Evolutionary conservation across 1,140 invertebrate genomes (phyloP).

Genomic region (Agrilus planipennis): DNA sequence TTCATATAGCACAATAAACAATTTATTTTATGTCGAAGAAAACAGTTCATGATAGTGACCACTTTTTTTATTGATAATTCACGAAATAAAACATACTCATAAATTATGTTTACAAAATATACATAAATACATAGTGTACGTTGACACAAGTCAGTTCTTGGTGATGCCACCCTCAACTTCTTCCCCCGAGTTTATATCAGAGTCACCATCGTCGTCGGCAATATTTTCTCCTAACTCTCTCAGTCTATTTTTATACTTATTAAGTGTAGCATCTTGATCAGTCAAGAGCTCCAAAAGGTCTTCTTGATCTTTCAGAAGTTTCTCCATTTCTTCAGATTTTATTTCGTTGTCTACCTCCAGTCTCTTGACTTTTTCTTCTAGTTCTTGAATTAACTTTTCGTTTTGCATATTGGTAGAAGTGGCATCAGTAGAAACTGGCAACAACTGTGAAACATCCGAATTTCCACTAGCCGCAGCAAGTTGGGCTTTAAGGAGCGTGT

Average conservation of each 20-base stretch:
- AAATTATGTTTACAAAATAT: too few relatives aligned
- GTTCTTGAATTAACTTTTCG: conserved; percentile 4
- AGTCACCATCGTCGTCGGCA: conserved; percentile 27
- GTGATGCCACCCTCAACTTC: too few relatives aligned
- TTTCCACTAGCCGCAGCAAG: conserved; percentile 32
- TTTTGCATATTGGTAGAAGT: conserved; percentile 13
- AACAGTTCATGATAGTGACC: too few relatives aligned
- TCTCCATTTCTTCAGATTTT: conserved; percentile 48
- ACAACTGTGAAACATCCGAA: conserved; percentile 16
- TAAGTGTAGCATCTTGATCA: conserved; percentile 69
- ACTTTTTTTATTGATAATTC: too few relatives aligned
- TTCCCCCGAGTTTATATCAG: conserved; percentile 14
- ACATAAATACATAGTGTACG: too few relatives aligned
- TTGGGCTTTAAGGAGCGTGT: conserved; percentile 73
- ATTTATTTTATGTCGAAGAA: too few relatives aligned
- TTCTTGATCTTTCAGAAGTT: conserved; percentile 78
- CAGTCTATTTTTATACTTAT: conserved; percentile 56
- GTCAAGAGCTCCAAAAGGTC: conserved; percentile 75
- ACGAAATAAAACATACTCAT: too few relatives aligned
- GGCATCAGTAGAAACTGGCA: conserved; percentile 10
- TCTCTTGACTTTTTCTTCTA: conserved; percentile 22
- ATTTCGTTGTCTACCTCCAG: conserved; percentile 22
- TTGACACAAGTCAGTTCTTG: too few relatives aligned
- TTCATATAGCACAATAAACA: too few relatives aligned
- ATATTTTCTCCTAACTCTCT: conserved; percentile 57